Base-by-base conservation (phyloP, 2,888 invertebrate species). In the Perizoma flavofasciatum region DNA sequence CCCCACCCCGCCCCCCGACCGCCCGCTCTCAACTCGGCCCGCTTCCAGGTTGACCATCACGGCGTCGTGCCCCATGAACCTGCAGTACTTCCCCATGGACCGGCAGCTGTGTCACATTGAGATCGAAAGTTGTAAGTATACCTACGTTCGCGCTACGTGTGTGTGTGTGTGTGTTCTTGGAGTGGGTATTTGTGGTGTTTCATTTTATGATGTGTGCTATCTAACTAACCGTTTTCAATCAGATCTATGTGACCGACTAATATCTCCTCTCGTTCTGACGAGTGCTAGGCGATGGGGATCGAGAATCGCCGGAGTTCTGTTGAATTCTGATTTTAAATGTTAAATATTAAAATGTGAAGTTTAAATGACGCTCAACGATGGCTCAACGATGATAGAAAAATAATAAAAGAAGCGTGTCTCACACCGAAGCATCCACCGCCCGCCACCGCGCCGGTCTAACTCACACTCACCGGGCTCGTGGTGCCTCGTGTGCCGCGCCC, bases 71-170 rank as follows among this genome's bases (percentile, higher is more conserved):
- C 97, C 97, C 63, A 97, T 98, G 97, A 96, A 97, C 89, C 94
- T 98, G 65, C 96, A 97, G 86, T 97, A 97, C 91, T 98, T 97
- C 89, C 98, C 98, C 53, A 97, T 98, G 97, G 98, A 98, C 88
- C 95, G 96, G 73, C 97, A 98, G 86, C 93, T 97, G 69, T 98
- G 98, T 90, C 96, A 96, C 85, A 96, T 98, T 85, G 97, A 97
- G 93, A 97, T 98, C 81, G 97, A 97, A 94, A 97, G 97, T 94
- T 98, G 97, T 98, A 95, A 97, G 97, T 97, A 94, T 81, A 76
- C 73, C 73, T 70, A 67, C 52, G 40, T 51, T 35, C 43, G 34
- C 34, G 40, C 63, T 4, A 45, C 41, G 35, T 45, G 49, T 49
- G 40, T 55, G 49, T 58, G 35, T 45, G 49, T 49, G 40, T 55